Percentiles rank a stretch among this genome's conserved stretches.
Evolutionary conservation across 2,888 invertebrate genomes (phyloP).

Genomic region (Oxystoma pomonae): DNA sequence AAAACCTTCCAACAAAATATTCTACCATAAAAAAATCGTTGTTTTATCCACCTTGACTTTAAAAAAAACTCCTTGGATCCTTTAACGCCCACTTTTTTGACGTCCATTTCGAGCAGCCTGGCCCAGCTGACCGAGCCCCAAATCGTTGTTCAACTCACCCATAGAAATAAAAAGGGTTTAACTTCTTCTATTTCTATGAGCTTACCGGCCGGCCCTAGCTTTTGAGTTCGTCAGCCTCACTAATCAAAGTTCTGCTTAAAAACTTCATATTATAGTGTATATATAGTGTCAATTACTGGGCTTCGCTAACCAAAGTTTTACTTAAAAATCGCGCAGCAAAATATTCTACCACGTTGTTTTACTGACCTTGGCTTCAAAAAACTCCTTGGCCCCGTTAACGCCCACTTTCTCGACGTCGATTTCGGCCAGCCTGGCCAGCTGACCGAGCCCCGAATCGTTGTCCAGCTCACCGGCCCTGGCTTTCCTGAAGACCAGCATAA

Average conservation of each 20-base stretch:
- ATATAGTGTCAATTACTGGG: too few species aligned
- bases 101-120: slow-evolving; percentile 84
- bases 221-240: too few species aligned
- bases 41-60: slow-evolving; percentile 83
- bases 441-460: slow-evolving; percentile 80
- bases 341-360: too few species aligned
- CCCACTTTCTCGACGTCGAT: slow-evolving; percentile 93
- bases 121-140: slow-evolving; percentile 82
- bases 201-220: too few species aligned
- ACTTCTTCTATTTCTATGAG: too few species aligned
- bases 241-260: too few species aligned
- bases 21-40: too few species aligned
- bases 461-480: slow-evolving; percentile 88
- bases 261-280: too few species aligned
- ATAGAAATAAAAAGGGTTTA: background rate
- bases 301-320: too few species aligned
- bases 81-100: slow-evolving; percentile 89
- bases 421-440: slow-evolving; percentile 82
- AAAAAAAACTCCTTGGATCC: slow-evolving; percentile 90
- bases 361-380: slow-evolving; percentile 87
- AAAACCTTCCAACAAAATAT: too few species aligned
- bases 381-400: slow-evolving; percentile 90
- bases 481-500: slow-evolving; percentile 77
- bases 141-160: slow-evolving; percentile 83
- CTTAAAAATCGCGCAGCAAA: too few species aligned